These are phyloP conservation scores for Lordiphosa collinella DNA, from an alignment of 1,140 invertebrate genomes.

Conservation along the genomic window DNA sequence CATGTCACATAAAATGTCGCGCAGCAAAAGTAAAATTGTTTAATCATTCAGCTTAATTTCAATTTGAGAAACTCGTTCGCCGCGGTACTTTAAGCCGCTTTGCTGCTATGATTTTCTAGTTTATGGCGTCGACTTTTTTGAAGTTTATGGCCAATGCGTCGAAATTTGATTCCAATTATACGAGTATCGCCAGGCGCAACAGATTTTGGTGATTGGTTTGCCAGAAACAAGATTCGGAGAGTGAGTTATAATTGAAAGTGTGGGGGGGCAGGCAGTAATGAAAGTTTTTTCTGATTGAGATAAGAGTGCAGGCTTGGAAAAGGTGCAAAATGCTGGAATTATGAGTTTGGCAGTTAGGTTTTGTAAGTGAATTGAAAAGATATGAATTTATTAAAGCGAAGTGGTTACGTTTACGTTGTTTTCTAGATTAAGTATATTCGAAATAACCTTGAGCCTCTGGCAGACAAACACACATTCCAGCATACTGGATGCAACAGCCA, in stretches of 20 bases:
- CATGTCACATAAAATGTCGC: conserved; percentile 46
- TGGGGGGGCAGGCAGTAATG: conserved; percentile 21
- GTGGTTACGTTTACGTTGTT: no score
- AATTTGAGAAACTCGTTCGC: conserved; percentile 54
- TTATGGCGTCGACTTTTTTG: conserved; percentile 20
- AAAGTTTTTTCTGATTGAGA: conserved; percentile 21
- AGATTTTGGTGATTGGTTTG: conserved; percentile 32
- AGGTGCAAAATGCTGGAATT: not conserved
- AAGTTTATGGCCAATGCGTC: conserved; percentile 52
- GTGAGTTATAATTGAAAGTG: conserved; percentile 23
- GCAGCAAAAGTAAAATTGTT: conserved; percentile 57
- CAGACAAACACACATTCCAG: no score
- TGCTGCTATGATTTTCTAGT: conserved; percentile 43
- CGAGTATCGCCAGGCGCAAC: conserved; percentile 30
- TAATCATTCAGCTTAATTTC: conserved; percentile 68
- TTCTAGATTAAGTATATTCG: no score
- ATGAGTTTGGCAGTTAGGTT: conserved; percentile 1
- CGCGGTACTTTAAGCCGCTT: conserved; percentile 33
- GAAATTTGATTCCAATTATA: conserved; percentile 65
- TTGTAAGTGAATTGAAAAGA: not conserved
- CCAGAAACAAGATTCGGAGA: conserved; percentile 24
- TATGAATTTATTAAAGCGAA: no score
- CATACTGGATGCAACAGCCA: no score
- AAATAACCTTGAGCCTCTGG: no score
- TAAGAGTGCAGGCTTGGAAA: conserved; percentile 6